phyloP scores from a whole-genome alignment of 2,113 vertebrate genomes.

The Albula glossodonta region DNA sequence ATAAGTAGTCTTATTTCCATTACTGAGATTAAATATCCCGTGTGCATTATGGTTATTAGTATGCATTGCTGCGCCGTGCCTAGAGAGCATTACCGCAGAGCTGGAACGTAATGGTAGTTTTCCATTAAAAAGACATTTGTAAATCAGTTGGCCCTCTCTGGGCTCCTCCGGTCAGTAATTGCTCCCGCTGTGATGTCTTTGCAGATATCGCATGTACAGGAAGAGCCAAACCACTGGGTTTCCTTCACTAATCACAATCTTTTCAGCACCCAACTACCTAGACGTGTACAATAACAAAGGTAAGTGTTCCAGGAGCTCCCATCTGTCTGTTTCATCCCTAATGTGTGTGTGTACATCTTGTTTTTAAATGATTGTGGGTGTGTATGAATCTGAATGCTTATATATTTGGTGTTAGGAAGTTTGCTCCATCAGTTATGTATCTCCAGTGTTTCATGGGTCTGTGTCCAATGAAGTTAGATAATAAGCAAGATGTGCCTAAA shows the following conservation, averaged over 20 bases:
- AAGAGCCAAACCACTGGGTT: constrained; percentile 99
- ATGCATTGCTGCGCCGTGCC: not conserved
- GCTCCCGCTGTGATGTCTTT: constrained; percentile 26
- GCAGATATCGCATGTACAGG: constrained; percentile 98
- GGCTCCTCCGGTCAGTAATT: not conserved
- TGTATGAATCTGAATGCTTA: not conserved
- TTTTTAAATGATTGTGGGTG: not conserved
- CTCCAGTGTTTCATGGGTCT: too few relatives aligned
- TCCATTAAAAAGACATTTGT: constrained; percentile 6
- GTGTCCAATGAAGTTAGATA: too few relatives aligned
- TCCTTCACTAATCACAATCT: constrained; percentile 98
- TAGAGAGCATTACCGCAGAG: not conserved
- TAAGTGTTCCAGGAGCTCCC: constrained; percentile 56
- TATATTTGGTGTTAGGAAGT: too few relatives aligned
- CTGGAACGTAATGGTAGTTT: not conserved
- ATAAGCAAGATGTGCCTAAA: too few relatives aligned
- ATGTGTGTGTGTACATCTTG: not conserved
- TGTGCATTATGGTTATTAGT: constrained; percentile 20
- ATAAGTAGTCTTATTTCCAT: not conserved
- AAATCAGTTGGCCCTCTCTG: not conserved
- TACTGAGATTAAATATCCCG: not conserved
- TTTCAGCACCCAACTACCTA: constrained; percentile 98
- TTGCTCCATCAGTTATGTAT: too few relatives aligned
- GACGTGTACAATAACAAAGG: constrained; percentile 99
- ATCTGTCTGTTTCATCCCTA: not conserved